Percentiles rank a stretch among this genome's conserved stretches.
These are phyloP conservation scores for Oplegnathus fasciatus DNA, from an alignment of 2,113 vertebrate species.

Conservation along the genomic window DNA sequence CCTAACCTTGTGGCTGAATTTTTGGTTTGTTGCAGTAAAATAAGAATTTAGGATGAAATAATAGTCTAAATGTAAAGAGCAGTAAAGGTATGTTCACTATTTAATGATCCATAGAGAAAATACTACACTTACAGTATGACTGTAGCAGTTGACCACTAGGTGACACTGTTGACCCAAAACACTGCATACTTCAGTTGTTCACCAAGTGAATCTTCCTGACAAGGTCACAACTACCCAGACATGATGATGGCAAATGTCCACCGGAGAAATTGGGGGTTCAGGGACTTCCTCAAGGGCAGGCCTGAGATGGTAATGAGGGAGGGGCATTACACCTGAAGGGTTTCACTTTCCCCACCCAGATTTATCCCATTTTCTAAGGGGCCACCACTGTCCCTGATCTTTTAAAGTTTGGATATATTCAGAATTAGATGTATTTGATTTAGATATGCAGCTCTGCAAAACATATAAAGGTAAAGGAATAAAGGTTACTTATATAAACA, in stretches of 20 bases:
- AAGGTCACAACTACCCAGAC: not conserved
- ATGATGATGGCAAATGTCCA: not conserved
- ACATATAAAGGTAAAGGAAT: not conserved
- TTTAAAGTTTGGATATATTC: not conserved
- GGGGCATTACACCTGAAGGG: not conserved
- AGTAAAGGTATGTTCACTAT: not conserved
- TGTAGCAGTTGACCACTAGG: constrained; percentile 12
- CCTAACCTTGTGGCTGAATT: not conserved
- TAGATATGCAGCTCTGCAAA: not conserved
- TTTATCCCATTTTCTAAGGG: too few relatives aligned
- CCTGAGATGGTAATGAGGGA: not conserved
- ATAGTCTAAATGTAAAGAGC: not conserved
- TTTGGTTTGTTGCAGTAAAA: not conserved
- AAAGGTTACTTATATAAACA: not conserved
- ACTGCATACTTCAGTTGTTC: not conserved
- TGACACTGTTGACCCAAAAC: constrained; percentile 31
- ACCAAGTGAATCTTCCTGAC: not conserved
- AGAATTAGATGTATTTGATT: not conserved
- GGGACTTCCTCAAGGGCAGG: too few relatives aligned
- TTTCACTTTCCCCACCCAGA: not conserved
- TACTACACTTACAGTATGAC: not conserved
- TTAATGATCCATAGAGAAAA: not conserved
- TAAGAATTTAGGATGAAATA: not conserved
- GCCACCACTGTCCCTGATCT: not conserved
- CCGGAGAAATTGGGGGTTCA: too few relatives aligned